These are phyloP conservation scores for Gnathonemus echidnorhynchus DNA, from an alignment of 2,113 vertebrate genomes.

Conservation along the genomic window DNA sequence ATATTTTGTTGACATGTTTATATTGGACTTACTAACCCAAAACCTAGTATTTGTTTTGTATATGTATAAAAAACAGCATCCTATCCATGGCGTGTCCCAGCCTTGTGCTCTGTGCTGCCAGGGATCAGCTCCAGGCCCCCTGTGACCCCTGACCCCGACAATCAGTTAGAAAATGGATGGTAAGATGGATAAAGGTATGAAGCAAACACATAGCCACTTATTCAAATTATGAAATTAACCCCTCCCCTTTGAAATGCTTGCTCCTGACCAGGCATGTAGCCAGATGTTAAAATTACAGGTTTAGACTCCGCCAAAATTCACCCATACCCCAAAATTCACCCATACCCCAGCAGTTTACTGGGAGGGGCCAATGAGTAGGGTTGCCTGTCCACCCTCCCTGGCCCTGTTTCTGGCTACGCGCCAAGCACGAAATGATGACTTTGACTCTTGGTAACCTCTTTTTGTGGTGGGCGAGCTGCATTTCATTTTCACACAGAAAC, in stretches of 20 bases:
- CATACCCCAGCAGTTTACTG: background rate
- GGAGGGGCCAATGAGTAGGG: background rate
- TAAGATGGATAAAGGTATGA: background rate
- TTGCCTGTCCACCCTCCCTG: background rate
- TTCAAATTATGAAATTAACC: background rate
- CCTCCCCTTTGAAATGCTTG: background rate
- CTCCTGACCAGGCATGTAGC: background rate
- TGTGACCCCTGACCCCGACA: background rate
- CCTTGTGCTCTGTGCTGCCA: background rate
- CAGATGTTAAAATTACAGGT: background rate
- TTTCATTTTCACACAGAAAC: background rate
- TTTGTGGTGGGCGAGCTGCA: background rate
- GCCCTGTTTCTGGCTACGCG: background rate
- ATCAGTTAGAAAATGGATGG: background rate
- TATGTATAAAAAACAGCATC: background rate
- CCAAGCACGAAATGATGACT: background rate
- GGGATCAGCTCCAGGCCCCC: background rate
- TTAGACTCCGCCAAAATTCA: background rate
- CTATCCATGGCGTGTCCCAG: background rate
- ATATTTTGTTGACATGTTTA: background rate
- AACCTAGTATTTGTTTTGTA: background rate
- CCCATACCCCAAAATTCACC: background rate
- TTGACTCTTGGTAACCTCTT: background rate
- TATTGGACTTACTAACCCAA: background rate
- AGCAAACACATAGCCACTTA: background rate